Evolutionary conservation across 2,113 vertebrate genomes (phyloP).

Genomic region (Rostratula benghalensis): DNA sequence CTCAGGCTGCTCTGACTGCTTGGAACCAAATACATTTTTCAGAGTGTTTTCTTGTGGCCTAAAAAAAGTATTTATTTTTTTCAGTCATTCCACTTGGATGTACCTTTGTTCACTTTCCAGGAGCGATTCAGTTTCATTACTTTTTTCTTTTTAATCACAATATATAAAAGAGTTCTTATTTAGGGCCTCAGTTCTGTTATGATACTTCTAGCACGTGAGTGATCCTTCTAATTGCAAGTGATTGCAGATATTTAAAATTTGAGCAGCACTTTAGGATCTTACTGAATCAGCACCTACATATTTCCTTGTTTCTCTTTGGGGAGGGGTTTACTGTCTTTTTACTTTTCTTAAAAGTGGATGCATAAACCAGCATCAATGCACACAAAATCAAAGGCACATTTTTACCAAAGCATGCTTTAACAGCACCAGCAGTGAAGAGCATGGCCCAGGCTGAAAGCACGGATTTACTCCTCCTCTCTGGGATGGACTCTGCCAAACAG

Average conservation of each 20-base stretch:
- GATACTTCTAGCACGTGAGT: background rate
- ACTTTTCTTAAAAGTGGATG: background rate
- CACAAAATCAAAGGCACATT: background rate
- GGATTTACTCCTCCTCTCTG: background rate
- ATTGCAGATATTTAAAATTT: background rate
- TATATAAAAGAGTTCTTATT: background rate
- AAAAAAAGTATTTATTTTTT: slow-evolving; percentile 6
- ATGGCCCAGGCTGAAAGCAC: background rate
- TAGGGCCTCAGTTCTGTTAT: background rate
- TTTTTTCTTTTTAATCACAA: background rate
- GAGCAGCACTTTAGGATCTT: background rate
- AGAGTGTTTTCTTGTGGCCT: background rate
- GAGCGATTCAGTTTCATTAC: rapidly evolving
- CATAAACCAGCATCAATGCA: background rate
- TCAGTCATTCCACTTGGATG: background rate
- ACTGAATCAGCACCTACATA: background rate
- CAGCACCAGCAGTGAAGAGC: background rate
- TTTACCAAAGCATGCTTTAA: background rate
- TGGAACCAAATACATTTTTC: background rate
- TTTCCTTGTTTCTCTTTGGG: background rate
- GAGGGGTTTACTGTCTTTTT: background rate
- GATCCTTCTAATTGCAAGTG: background rate
- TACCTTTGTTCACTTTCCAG: slow-evolving; percentile 7
- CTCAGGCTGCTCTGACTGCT: slow-evolving; percentile 4
- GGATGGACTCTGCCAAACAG: background rate